Conservation (phyloP, 1,140 invertebrate species). For the Glossosoma conforme region DNA sequence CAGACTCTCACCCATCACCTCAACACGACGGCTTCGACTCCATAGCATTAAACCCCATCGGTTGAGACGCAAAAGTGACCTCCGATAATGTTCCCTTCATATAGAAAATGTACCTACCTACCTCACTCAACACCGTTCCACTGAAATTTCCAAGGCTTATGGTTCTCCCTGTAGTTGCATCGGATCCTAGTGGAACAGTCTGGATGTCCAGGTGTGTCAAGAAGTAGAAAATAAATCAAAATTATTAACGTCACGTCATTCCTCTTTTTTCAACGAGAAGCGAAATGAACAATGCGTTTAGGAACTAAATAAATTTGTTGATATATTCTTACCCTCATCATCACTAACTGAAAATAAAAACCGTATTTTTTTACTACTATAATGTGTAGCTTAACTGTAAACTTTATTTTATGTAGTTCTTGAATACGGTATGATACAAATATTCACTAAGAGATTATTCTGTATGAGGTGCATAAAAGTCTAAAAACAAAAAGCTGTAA, state of each 20-base stretch:
- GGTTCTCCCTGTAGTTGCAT: not conserved
- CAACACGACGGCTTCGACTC: conserved; percentile 49
- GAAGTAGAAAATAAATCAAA: not conserved
- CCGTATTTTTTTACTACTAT: no score
- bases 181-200: not conserved
- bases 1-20: conserved; percentile 43
- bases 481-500: no score
- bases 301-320: no score
- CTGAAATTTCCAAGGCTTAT: not conserved
- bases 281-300: not conserved
- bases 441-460: no score
- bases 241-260: no score
- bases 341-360: no score
- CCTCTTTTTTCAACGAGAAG: no score
- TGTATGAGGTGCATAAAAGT: no score
- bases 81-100: not conserved
- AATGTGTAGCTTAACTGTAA: no score
- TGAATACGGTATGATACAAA: no score
- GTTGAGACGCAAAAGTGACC: conserved; percentile 32
- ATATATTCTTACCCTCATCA: no score
- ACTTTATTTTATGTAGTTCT: no score
- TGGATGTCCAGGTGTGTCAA: conserved; percentile 1
- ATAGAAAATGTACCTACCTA: conserved; percentile 19
- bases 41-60: conserved; percentile 47
- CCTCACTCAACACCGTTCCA: conserved; percentile 11